These are phyloP conservation scores for Tachypleus tridentatus DNA, from an alignment of 1,140 invertebrate species.

Conservation along the genomic window DNA sequence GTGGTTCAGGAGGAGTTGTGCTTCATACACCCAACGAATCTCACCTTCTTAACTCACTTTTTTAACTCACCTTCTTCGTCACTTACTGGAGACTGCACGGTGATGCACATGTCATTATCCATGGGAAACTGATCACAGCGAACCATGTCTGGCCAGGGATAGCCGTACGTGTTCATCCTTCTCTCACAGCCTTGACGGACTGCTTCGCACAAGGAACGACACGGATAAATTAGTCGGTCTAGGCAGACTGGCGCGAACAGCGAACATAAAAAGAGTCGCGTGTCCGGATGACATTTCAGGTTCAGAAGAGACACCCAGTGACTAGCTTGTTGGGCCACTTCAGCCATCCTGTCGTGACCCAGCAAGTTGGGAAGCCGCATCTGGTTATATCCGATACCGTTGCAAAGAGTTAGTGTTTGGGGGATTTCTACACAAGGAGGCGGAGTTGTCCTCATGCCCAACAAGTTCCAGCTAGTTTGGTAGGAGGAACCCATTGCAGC, in stretches of 20 bases:
- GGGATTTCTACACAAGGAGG: conserved; percentile 54
- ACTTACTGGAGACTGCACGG: conserved; percentile 30
- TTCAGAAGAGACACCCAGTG: conserved; percentile 52
- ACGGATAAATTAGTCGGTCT: conserved; percentile 48
- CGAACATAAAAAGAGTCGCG: conserved; percentile 57
- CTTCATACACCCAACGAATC: too few species aligned
- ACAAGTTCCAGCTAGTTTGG: too few species aligned
- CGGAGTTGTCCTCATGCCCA: conserved; percentile 29
- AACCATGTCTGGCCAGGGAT: conserved; percentile 56
- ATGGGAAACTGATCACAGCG: conserved; percentile 50
- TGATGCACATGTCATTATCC: conserved; percentile 57
- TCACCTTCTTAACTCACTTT: too few species aligned
- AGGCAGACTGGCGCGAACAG: conserved; percentile 56
- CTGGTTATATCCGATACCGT: conserved; percentile 49
- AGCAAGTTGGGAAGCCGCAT: conserved; percentile 59
- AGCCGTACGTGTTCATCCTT: conserved; percentile 50
- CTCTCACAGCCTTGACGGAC: conserved; percentile 48
- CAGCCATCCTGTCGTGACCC: conserved; percentile 51
- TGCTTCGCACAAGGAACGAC: conserved; percentile 49
- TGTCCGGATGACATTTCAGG: conserved; percentile 52
- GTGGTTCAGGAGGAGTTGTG: too few species aligned
- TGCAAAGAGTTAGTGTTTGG: conserved; percentile 48
- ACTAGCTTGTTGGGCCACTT: conserved; percentile 46
- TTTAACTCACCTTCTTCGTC: too few species aligned
- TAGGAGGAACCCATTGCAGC: too few species aligned